Conservation (phyloP, 2,888 invertebrate species). For the Eulithis testata region DNA sequence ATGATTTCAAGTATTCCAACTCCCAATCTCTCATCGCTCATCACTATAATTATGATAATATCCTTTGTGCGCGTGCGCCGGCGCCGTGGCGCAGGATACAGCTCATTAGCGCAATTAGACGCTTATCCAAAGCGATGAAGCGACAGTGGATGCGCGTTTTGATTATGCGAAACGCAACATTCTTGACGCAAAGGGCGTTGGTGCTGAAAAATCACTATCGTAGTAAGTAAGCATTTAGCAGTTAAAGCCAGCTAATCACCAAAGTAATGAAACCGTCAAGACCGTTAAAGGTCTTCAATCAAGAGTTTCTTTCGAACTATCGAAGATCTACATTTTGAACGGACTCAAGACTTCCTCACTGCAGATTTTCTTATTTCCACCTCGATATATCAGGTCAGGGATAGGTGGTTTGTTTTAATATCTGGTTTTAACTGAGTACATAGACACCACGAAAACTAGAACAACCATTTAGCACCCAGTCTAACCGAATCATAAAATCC, state of each 20-base stretch:
- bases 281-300: too few species aligned
- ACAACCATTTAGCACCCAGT: slow-evolving; percentile 1
- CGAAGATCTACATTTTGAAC: too few species aligned
- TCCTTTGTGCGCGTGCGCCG: slow-evolving; percentile 48
- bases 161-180: slow-evolving; percentile 20
- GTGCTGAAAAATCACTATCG: slow-evolving; percentile 4
- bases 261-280: too few species aligned
- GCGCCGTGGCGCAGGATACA: slow-evolving; percentile 66
- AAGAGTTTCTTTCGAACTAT: too few species aligned
- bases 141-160: slow-evolving; percentile 41
- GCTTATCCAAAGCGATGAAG: slow-evolving; percentile 60
- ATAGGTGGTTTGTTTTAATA: neutral
- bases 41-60: slow-evolving; percentile 43
- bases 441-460: neutral
- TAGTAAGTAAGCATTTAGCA: too few species aligned
- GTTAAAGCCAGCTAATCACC: too few species aligned
- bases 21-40: slow-evolving; percentile 38
- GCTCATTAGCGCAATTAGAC: slow-evolving; percentile 75
- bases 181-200: neutral
- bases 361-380: too few species aligned
- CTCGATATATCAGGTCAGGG: too few species aligned
- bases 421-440: neutral
- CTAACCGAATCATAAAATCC: slow-evolving; percentile 33
- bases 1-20: slow-evolving; percentile 30
- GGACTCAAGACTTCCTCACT: too few species aligned